Percentiles rank a stretch among this genome's conserved stretches.
These are phyloP conservation scores for Machimus atricapillus DNA, from an alignment of 2,888 invertebrate genomes.

Conservation along the genomic window DNA sequence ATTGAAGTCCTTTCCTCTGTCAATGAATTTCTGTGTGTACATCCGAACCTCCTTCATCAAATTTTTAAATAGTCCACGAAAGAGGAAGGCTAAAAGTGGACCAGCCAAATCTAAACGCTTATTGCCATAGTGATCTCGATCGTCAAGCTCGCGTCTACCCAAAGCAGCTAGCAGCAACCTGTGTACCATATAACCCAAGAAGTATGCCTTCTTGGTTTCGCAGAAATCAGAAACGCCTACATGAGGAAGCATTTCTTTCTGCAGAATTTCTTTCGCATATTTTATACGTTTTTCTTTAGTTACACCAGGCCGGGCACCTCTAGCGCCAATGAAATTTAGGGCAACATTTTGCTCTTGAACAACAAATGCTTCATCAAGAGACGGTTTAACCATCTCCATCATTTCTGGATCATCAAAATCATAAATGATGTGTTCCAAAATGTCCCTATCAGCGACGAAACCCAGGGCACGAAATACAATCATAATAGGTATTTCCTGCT, in stretches of 20 bases:
- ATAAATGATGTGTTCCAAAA: slow-evolving; percentile 99
- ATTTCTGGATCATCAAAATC: slow-evolving; percentile 99
- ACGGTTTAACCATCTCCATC: slow-evolving; percentile 99
- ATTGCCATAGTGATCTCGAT: slow-evolving; percentile 99
- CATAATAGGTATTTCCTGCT: slow-evolving; percentile 99
- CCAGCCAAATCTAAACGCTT: slow-evolving; percentile 98
- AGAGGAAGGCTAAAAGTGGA: slow-evolving; percentile 94
- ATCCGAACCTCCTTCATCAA: slow-evolving; percentile 96
- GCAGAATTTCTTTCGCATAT: slow-evolving; percentile 98
- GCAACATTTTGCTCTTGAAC: slow-evolving; percentile 99
- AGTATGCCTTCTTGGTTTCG: slow-evolving; percentile 99
- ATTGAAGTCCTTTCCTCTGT: slow-evolving; percentile 98
- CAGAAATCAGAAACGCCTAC: slow-evolving; percentile 99
- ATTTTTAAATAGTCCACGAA: slow-evolving; percentile 95
- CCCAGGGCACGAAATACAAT: slow-evolving; percentile 99
- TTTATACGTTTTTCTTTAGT: slow-evolving; percentile 99
- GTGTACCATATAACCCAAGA: slow-evolving; percentile 99
- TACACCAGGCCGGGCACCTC: slow-evolving; percentile 97
- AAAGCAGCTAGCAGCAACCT: slow-evolving; percentile 91
- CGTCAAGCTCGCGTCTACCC: slow-evolving; percentile 96
- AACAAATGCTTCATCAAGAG: slow-evolving; percentile 98
- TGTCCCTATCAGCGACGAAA: slow-evolving; percentile 99
- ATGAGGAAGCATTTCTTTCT: slow-evolving; percentile 99
- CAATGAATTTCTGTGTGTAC: slow-evolving; percentile 99
- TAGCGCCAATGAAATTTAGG: slow-evolving; percentile 96